A percentile compares a stretch with the other conserved stretches of the same genome.
These are phyloP conservation scores for Mercenaria mercenaria DNA, from an alignment of 1,140 invertebrate species.

Conservation along the genomic window DNA sequence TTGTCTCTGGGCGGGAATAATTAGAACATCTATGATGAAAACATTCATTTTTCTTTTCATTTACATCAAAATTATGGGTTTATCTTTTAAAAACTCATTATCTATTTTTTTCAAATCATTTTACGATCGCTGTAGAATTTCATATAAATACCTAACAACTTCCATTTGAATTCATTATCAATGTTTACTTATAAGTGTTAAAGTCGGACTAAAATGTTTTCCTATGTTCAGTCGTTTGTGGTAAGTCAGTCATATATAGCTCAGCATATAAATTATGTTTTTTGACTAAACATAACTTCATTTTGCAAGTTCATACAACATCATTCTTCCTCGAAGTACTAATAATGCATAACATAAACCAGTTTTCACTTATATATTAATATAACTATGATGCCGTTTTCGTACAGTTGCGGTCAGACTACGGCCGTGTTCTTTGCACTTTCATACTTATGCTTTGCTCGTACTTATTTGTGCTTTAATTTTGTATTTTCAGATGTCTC, in stretches of 20 bases:
- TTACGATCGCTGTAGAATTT: not conserved
- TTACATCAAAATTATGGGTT: not conserved
- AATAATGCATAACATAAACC: no score
- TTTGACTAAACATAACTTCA: no score
- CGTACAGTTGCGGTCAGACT: no score
- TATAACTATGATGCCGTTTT: no score
- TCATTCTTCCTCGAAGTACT: no score
- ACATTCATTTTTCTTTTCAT: constrained; percentile 43
- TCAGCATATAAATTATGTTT: no score
- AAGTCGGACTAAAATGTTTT: not conserved
- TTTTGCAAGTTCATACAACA: no score
- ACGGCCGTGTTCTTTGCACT: no score
- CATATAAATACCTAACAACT: not conserved
- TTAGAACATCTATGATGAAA: constrained; percentile 31
- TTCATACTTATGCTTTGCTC: no score
- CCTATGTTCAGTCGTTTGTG: not conserved
- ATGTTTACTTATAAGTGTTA: not conserved
- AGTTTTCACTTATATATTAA: no score
- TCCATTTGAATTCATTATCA: not conserved
- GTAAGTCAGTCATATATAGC: not conserved
- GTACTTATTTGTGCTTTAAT: no score
- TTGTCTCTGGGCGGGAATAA: constrained; percentile 30
- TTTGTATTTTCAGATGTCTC: constrained; percentile 48
- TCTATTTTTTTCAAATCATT: not conserved
- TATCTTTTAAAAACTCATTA: constrained; percentile 5